phyloP scores from a whole-genome alignment of 2,888 invertebrate genomes.

The Dascillus cervinus region DNA sequence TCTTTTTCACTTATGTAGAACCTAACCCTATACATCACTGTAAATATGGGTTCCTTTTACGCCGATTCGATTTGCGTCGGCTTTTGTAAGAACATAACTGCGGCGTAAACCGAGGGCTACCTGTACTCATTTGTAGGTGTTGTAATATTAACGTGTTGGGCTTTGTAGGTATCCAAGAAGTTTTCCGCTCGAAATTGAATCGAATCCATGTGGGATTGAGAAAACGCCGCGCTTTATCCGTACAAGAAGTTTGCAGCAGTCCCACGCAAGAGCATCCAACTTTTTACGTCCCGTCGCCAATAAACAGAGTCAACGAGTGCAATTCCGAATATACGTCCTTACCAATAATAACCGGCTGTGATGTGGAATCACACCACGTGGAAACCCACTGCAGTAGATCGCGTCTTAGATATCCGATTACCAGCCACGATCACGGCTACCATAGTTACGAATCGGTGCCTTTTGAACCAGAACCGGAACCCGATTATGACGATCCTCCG shows the following conservation, averaged over 20 bases:
- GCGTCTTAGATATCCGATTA: constrained; percentile 16
- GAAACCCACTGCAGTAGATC: constrained; percentile 20
- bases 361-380: constrained; percentile 19
- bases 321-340: constrained; percentile 3
- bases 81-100: too few relatives aligned
- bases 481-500: constrained; percentile 36
- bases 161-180: constrained; percentile 61
- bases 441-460: constrained; percentile 33
- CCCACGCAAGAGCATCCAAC: constrained; percentile 45
- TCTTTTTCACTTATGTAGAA: too few relatives aligned
- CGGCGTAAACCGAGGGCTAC: too few relatives aligned
- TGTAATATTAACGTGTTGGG: too few relatives aligned
- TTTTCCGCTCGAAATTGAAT: constrained; percentile 56
- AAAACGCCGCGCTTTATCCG: constrained; percentile 58
- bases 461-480: constrained; percentile 38
- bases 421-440: constrained; percentile 34
- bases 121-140: too few relatives aligned
- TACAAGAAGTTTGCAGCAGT: constrained; percentile 55
- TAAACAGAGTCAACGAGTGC: constrained; percentile 14
- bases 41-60: too few relatives aligned
- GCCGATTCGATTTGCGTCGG: too few relatives aligned
- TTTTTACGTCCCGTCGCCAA: constrained; percentile 64
- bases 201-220: constrained; percentile 63
- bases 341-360: constrained; percentile 17
- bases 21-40: too few relatives aligned